phyloP scores from a whole-genome alignment of 2,113 vertebrate species.

The Chlamydotis undulata region DNA sequence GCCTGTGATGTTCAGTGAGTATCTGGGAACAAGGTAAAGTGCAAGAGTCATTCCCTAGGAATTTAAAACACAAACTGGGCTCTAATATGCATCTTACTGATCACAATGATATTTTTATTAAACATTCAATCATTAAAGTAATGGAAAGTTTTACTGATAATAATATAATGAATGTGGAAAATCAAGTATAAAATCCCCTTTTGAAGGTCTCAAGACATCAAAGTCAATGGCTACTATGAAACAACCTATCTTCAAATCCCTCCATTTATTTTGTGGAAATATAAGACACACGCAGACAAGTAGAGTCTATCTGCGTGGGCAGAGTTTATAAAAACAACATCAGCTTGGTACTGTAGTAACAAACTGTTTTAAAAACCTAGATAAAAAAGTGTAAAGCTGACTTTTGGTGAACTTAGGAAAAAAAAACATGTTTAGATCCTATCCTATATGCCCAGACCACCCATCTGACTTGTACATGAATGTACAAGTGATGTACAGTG shows the following conservation, averaged over 20 bases:
- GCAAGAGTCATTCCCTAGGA: not conserved
- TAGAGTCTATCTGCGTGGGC: not conserved
- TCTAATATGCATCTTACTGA: not conserved
- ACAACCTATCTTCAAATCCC: not conserved
- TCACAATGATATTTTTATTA: not conserved
- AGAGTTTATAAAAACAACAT: not conserved
- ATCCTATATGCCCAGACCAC: not conserved
- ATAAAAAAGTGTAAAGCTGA: not conserved
- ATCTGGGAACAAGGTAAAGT: not conserved
- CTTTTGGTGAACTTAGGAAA: not conserved
- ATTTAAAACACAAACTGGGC: not conserved
- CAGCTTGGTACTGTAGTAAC: not conserved
- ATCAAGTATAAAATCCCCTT: not conserved
- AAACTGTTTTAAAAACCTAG: not conserved
- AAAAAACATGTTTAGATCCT: not conserved
- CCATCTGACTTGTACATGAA: not conserved
- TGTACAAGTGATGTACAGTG: not conserved
- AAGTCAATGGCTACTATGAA: not conserved
- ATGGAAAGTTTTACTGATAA: not conserved
- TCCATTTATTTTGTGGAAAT: not conserved
- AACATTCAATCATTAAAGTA: not conserved
- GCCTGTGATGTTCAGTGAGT: not conserved
- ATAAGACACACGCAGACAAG: not conserved
- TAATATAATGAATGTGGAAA: not conserved
- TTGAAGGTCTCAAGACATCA: not conserved